Conservation (phyloP, 2,113 vertebrate species). For the Mesocricetus auratus region DNA sequence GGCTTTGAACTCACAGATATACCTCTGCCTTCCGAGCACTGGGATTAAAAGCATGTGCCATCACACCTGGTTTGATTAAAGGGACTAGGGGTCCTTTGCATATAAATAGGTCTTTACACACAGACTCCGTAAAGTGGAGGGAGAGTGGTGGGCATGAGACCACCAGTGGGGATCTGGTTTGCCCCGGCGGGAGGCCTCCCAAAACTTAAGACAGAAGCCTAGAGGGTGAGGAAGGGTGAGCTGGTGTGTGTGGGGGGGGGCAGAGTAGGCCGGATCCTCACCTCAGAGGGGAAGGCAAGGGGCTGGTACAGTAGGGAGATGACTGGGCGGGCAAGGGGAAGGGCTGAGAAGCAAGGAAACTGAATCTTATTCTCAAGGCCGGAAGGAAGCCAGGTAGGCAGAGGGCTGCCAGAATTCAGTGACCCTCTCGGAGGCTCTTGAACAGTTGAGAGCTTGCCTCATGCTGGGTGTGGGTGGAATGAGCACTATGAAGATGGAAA, state of each 20-base stretch:
- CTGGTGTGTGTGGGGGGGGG: not conserved
- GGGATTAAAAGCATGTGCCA: not conserved
- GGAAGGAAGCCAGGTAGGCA: not conserved
- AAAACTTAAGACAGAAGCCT: not conserved
- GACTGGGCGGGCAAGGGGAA: not conserved
- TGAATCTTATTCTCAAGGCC: constrained; percentile 44
- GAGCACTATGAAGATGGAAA: not conserved
- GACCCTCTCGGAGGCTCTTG: not conserved
- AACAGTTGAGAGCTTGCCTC: not conserved
- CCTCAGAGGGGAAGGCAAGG: not conserved
- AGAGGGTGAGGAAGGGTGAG: not conserved
- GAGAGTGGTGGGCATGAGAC: not conserved
- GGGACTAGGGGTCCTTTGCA: too few relatives aligned
- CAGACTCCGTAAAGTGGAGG: not conserved
- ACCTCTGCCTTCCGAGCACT: not conserved
- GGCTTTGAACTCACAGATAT: not conserved
- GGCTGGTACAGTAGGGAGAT: not conserved
- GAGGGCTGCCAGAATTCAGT: not conserved
- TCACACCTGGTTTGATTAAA: too few relatives aligned
- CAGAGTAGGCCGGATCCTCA: not conserved
- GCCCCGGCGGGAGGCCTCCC: not conserved
- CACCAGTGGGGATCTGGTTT: not conserved
- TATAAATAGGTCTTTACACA: too few relatives aligned
- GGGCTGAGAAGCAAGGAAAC: not conserved
- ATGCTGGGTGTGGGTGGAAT: not conserved